A percentile compares a stretch with the other conserved stretches of the same genome.
Evolutionary conservation across 2,888 invertebrate species (phyloP).

Genomic region (Physocephala rufipes): DNA sequence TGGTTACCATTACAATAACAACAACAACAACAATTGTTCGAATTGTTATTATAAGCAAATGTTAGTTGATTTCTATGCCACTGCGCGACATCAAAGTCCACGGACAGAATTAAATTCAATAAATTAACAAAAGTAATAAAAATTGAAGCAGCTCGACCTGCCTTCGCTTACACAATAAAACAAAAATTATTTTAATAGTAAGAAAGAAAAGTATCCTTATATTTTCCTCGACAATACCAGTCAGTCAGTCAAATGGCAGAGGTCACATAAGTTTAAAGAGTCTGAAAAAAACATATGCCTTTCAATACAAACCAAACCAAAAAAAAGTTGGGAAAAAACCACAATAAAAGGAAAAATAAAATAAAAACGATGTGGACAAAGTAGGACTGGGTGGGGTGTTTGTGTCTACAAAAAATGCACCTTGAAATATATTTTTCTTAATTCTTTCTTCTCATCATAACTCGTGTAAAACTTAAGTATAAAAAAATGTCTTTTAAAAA

Average conservation of each 20-base stretch:
- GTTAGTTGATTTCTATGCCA: background rate
- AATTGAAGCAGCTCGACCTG: background rate
- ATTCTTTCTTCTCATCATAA: too few species aligned
- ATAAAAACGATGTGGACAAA: background rate
- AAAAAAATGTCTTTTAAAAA: too few species aligned
- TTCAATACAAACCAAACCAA: background rate
- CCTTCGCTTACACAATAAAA: background rate
- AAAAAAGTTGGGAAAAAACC: background rate
- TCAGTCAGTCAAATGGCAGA: too few species aligned
- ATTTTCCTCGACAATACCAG: too few species aligned
- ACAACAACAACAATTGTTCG: background rate
- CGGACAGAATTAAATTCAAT: constrained; percentile 31
- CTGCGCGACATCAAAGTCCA: constrained; percentile 56
- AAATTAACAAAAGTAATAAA: constrained; percentile 45
- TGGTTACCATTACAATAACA: background rate
- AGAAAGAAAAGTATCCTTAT: constrained; percentile 5
- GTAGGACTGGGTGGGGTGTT: background rate
- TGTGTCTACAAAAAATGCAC: too few species aligned
- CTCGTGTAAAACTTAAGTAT: too few species aligned
- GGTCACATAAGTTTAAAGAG: too few species aligned
- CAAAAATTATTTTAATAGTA: background rate
- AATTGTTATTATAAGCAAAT: background rate
- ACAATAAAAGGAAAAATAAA: background rate
- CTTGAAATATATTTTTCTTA: too few species aligned
- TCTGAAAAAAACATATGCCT: constrained; percentile 10